Evolutionary conservation across 2,888 invertebrate genomes (phyloP).

Genomic region (Calliphora vomitoria): DNA sequence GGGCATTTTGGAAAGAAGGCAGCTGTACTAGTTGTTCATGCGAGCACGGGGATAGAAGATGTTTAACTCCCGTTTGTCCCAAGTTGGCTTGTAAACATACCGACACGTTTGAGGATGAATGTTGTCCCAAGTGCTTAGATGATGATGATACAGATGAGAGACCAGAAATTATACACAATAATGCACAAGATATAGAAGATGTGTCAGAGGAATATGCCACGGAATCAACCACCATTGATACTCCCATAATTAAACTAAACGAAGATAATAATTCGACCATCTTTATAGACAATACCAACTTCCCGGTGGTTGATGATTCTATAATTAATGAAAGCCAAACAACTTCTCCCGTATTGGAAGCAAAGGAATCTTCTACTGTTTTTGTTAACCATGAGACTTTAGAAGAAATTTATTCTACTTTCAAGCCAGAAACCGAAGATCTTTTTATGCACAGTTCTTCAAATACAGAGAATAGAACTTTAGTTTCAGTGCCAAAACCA

Average conservation of each 20-base stretch:
- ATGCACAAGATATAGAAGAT: conserved; percentile 10
- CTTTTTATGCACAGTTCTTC: background rate
- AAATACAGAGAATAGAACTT: background rate
- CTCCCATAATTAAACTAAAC: background rate
- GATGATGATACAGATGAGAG: conserved; percentile 42
- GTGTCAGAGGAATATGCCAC: conserved; percentile 13
- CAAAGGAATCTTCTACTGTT: background rate
- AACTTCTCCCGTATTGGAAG: background rate
- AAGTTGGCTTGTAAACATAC: conserved; percentile 78
- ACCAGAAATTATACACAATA: conserved; percentile 9
- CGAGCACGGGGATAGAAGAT: conserved; percentile 75
- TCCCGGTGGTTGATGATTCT: background rate
- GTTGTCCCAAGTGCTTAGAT: conserved; percentile 80
- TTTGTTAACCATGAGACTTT: background rate
- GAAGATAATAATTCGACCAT: background rate
- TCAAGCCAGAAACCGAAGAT: background rate
- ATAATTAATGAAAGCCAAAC: background rate
- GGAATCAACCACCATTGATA: background rate
- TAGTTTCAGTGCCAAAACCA: background rate
- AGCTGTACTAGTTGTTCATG: conserved; percentile 79
- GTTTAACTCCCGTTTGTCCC: conserved; percentile 77
- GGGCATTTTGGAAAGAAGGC: conserved; percentile 78
- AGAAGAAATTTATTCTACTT: background rate
- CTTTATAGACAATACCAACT: background rate
- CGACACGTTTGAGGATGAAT: conserved; percentile 76